These are phyloP conservation scores for Platyscapa corneri DNA, from an alignment of 1,140 invertebrate species.

Conservation along the genomic window DNA sequence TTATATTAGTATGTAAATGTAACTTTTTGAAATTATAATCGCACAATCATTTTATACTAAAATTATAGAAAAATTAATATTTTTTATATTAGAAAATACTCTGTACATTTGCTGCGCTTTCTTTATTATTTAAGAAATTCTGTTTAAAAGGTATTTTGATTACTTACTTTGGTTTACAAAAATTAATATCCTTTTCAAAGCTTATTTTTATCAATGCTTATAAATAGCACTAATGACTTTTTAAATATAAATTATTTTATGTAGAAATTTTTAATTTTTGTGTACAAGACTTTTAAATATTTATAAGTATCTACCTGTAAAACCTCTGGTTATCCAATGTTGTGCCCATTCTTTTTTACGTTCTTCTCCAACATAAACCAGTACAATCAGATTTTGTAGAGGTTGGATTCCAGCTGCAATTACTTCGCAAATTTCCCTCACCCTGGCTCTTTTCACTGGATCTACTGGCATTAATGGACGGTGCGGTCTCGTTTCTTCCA, in stretches of 20 bases:
- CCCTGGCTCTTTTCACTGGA: constrained; percentile 88
- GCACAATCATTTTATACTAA: too few relatives aligned
- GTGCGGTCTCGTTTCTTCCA: constrained; percentile 93
- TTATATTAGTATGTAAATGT: too few relatives aligned
- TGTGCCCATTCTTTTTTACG: constrained; percentile 94
- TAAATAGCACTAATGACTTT: background rate
- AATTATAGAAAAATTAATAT: background rate
- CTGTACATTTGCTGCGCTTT: background rate
- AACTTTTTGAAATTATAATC: too few relatives aligned
- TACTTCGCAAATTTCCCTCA: constrained; percentile 85
- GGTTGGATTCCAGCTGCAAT: constrained; percentile 96
- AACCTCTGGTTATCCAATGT: constrained; percentile 92
- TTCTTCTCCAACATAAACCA: constrained; percentile 89
- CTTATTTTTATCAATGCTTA: background rate
- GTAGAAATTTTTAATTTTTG: background rate
- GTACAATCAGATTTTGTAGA: constrained; percentile 92
- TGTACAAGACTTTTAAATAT: constrained; percentile 2
- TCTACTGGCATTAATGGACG: constrained; percentile 90
- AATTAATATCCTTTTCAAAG: background rate
- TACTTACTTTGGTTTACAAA: background rate
- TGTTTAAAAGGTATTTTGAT: background rate
- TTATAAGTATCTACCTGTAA: constrained; percentile 77
- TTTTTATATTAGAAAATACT: too few relatives aligned
- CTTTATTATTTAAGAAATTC: background rate
- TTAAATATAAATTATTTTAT: background rate